Base-by-base conservation (phyloP, 1,140 invertebrate genomes). In the Drosophila leontia region DNA sequence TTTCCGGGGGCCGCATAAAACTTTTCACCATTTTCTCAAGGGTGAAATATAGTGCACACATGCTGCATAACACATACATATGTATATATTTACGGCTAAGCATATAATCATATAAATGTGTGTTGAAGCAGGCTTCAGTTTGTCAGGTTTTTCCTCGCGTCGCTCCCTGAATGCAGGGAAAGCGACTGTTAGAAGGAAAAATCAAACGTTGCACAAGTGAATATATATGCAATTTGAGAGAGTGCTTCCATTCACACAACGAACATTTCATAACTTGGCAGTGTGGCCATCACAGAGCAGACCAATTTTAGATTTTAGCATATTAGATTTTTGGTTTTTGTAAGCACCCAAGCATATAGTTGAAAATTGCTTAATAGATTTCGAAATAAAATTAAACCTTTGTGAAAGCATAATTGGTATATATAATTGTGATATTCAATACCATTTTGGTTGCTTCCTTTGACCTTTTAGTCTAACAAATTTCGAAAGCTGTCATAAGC, bases 11-110 rank as follows among this genome's bases (percentile, higher is more conserved):
- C 65, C 75, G 44, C 60, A 51, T 50, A 72, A 59, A 78, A 77
- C 58, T 41, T 70, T 78, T 72, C 51, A 42, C 74, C 41, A 77
- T 77, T 77, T 78, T 69, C 75, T 78, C 75, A 77, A 78, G 74
- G 75, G 74, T 77, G 37, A 68, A 77, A 77, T 69, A 77, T 50
- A n/a, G 34, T 29, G 59, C 57, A 75, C 44, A 64, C 56, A 37
- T 32, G 11, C 26, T 7, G 8, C 13, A n/a, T 7, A 17, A 15
- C 7, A 50, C 17, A 32, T 32, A 50, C 7, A 19, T 15, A 26
- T 7, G 7, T 23, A 23, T 23, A 23, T 23, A 29, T 29, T 7
- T 29, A 39, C 51, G 7, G 13, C 41, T 64, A 44, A 39, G n/a
- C 50, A 71, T 34, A 42, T 50, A 71, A 50, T 59, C 65, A 72